Evolutionary conservation across 2,797 vertebrate genomes (phyloP), one percentile per base, ranked within the genome.

Genomic region (Choloepus didactylus): DNA sequence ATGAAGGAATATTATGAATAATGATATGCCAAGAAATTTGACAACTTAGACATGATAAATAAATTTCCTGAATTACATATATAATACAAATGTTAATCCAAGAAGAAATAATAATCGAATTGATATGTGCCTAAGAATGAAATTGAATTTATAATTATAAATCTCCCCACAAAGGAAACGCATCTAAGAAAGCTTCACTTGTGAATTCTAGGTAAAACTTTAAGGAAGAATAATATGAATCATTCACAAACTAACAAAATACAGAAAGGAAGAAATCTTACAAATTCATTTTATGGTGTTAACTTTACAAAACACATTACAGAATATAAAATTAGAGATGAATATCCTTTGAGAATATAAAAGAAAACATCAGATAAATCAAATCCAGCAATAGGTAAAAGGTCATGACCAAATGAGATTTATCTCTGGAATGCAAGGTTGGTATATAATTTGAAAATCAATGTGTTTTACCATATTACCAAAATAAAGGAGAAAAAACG

Each of bases 51-150:
- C 41, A 14, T 25, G n/a, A 41, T 25, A 44, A 11, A 35, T 41
- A 54, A 31, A 67, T 44, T 70, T 15, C 6, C 49, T 77, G 41
- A 69, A 79, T 73, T 9, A 9, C 9, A 73, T 21, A 84, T 83
- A 73, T 76, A 35, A 35, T 79, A 83, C 0, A 94, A 90, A 96
- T 64, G 8, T 15, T 70, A 10, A 35, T 29, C 16, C 27, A 44
- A 29, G 21, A 95, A 84, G 62, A 85, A 86, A 73, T 73, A 72
- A 54, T 25, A 62, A 35, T 87, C 84, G 25, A 35, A 75, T 85
- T 88, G 10, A 3, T 14, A 70, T 60, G 21, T 67, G 67, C 12
- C 29, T 66, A 56, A n/a, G 6, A 89, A 77, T 87, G 23, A 87
- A 62, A 54, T 46, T 44, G 27, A 91, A 67, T 67, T 38, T 66